Base-by-base conservation (phyloP, 2,113 vertebrate genomes). In the Anoplopoma fimbria region DNA sequence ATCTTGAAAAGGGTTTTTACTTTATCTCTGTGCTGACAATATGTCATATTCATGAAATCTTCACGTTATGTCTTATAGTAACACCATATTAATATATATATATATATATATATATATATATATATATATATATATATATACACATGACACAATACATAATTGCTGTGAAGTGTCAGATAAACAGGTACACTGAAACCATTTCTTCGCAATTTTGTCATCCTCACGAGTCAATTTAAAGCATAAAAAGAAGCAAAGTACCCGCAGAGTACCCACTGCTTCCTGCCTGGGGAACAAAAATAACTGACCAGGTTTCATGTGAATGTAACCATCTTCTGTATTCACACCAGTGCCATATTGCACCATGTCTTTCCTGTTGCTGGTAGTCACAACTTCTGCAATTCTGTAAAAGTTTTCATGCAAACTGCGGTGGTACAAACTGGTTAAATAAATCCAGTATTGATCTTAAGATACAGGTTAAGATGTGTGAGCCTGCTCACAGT, bases 401-500 rank as follows among this genome's bases (percentile, higher is more conserved):
- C 29, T 81, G 60, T 7, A 9, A 67, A 69, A 25, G 5, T 65
- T 58, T 19, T 7, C 12, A 60, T 74, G 33, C 9, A 33, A 58
- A 57, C 68, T 75, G 3, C 60, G 80, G 81, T 57, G 62, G 64
- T 81, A 72, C 29, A 72, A 47, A 42, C 49, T 58, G 49, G 31
- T 70, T 0, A 49, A 17, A 72, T 0, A 49, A 17, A 72, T 88
- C 65, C 76, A 80, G 77, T 65, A 81, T 14, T 53, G 49, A 78
- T 27, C 42, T 27, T 12, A 67, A 77, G 17, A 70, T 36, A 33
- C 55, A 73, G 47, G 51, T 58, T 58, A 63, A 62, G 60, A 81
- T 33, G 42, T 68, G 76, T 84, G 89, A 92, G 91, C 90, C 88
- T 45, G 91, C 92, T 91, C 86, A 93, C 89, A 47, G 72, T 78